Percentiles rank a stretch among this genome's conserved stretches.
phyloP scores from a whole-genome alignment of 35 echinoderm and acorn worm genomes.

The Anneissia japonica region DNA sequence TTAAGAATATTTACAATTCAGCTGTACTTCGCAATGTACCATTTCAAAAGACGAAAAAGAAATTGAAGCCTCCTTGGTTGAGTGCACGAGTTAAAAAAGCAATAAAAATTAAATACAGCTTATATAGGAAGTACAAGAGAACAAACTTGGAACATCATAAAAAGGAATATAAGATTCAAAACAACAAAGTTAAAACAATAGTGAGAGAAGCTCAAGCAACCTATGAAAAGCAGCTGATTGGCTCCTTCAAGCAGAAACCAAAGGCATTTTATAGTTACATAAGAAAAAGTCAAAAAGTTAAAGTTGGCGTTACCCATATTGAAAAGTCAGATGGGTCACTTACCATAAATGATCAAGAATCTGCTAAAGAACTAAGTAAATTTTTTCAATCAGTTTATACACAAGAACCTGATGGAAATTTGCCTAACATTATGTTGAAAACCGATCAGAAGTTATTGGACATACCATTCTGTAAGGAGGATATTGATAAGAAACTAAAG shows the following conservation, averaged over 20 bases:
- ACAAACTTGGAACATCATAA: too few species aligned
- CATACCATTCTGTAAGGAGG: background rate
- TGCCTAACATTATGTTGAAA: background rate
- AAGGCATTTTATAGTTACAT: constrained; percentile 26
- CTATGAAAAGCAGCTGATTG: background rate
- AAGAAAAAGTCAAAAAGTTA: constrained; percentile 16
- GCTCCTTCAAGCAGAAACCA: background rate
- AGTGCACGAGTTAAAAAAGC: too few species aligned
- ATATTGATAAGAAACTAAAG: background rate
- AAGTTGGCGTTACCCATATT: background rate
- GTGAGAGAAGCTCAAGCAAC: constrained; percentile 2
- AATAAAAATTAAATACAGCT: too few species aligned
- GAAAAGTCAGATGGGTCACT: background rate
- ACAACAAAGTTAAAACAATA: background rate
- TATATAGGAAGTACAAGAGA: too few species aligned
- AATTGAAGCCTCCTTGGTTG: too few species aligned
- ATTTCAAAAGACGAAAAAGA: too few species aligned
- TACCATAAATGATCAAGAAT: constrained; percentile 5
- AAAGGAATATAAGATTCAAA: background rate
- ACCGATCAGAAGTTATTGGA: background rate
- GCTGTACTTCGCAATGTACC: too few species aligned
- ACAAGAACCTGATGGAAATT: background rate
- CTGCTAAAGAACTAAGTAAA: constrained; percentile 8
- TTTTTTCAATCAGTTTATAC: constrained; percentile 26
- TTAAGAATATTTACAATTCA: too few species aligned